Percentiles rank a stretch among this genome's conserved stretches.
Evolutionary conservation across 2,797 vertebrate species (phyloP).

Genomic region (Pseudocheirus occidentalis): DNA sequence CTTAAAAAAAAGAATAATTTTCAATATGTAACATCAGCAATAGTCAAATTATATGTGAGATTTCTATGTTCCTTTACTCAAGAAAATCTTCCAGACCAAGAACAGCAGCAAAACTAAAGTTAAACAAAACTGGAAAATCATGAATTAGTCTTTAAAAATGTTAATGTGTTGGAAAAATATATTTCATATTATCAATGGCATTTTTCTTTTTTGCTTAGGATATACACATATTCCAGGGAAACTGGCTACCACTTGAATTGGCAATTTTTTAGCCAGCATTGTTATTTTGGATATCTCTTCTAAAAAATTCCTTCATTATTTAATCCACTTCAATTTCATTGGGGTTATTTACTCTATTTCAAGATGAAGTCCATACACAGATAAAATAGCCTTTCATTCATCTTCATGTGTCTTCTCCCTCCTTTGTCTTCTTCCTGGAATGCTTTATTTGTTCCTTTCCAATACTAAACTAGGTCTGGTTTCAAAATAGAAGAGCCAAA

Average conservation of each 20-base stretch:
- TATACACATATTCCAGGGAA: neutral
- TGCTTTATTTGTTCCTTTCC: neutral
- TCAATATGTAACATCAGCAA: neutral
- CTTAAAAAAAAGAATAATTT: neutral
- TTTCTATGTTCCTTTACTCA: neutral
- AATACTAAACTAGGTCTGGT: conserved; percentile 88
- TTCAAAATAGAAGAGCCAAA: conserved; percentile 93
- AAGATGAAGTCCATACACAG: neutral
- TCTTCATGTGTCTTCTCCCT: neutral
- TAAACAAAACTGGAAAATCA: neutral
- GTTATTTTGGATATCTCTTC: neutral
- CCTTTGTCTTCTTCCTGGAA: neutral
- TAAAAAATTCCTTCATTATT: neutral
- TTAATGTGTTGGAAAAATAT: neutral
- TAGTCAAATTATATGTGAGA: neutral
- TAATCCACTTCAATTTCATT: neutral
- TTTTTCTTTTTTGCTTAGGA: neutral
- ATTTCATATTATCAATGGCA: neutral
- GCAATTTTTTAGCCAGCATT: neutral
- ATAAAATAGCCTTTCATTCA: neutral
- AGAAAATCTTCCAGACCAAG: neutral
- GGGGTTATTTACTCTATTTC: neutral
- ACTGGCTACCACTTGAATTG: neutral
- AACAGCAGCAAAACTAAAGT: neutral
- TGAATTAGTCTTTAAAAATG: neutral